Evolutionary conservation across 2,113 vertebrate genomes (phyloP).

Genomic region (Theristicus caerulescens): DNA sequence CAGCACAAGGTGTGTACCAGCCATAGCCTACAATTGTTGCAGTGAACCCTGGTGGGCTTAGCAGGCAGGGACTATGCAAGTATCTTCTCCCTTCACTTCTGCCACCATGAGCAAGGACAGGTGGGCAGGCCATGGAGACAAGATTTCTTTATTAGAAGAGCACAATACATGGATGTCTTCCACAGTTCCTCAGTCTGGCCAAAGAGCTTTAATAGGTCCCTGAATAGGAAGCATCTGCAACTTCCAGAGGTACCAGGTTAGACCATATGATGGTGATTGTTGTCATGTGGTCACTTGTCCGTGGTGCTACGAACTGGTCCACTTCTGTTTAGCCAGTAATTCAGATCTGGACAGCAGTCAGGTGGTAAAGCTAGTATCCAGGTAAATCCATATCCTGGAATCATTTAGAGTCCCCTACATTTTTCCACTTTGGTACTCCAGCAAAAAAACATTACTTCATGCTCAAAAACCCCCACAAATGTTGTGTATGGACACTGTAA

Average conservation of each 20-base stretch:
- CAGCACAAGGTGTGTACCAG: not conserved
- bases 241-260: not conserved
- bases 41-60: not conserved
- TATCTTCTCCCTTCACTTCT: not conserved
- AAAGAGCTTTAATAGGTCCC: not conserved
- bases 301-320: not conserved
- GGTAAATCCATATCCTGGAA: not conserved
- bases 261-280: not conserved
- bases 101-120: not conserved
- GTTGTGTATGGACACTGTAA: not conserved
- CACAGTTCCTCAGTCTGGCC: not conserved
- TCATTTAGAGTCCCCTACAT: not conserved
- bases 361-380: not conserved
- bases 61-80: not conserved
- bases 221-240: not conserved
- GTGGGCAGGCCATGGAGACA: not conserved
- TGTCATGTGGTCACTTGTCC: not conserved
- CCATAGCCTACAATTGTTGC: not conserved
- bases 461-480: not conserved
- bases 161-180: not conserved
- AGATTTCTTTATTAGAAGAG: not conserved
- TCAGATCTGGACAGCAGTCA: not conserved
- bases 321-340: not conserved
- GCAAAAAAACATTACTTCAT: not conserved
- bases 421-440: not conserved